Evolutionary conservation across 2,888 invertebrate species (phyloP).

Genomic region (Temnothorax ravouxi): DNA sequence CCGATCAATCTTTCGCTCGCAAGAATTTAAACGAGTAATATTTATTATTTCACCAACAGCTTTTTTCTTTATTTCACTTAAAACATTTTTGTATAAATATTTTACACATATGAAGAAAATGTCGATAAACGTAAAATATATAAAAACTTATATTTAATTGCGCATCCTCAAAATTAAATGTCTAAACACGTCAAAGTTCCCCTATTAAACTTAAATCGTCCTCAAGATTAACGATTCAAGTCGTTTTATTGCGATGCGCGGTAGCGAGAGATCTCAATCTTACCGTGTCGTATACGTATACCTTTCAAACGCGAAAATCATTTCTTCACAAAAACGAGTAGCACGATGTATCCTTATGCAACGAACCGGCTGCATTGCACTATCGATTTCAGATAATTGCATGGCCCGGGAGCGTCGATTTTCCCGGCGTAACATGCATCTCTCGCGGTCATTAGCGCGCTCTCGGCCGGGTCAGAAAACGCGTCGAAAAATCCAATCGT

Average conservation of each 20-base stretch:
- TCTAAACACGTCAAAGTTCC: neutral
- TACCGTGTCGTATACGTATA: neutral
- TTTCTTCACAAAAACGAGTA: constrained; percentile 1
- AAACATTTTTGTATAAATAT: neutral
- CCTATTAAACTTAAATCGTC: neutral
- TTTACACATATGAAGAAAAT: neutral
- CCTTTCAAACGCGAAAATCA: neutral
- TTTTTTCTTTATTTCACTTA: neutral
- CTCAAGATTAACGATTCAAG: neutral
- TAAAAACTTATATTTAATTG: neutral
- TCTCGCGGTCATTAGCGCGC: constrained; percentile 17
- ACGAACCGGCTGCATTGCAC: neutral
- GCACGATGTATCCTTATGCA: neutral
- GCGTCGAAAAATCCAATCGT: constrained; percentile 48
- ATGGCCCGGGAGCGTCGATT: constrained; percentile 4
- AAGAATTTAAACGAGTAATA: neutral
- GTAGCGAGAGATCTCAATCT: neutral
- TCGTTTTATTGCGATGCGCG: neutral
- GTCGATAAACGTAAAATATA: neutral
- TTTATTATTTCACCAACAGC: neutral
- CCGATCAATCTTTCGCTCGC: neutral
- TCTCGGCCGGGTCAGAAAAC: neutral
- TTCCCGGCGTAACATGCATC: neutral
- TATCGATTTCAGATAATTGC: constrained; percentile 42
- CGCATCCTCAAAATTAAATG: neutral